Percentiles rank a stretch among this genome's conserved stretches.
phyloP scores from a whole-genome alignment of 2,888 invertebrate genomes.

The Drosophila parthenogenetica region DNA sequence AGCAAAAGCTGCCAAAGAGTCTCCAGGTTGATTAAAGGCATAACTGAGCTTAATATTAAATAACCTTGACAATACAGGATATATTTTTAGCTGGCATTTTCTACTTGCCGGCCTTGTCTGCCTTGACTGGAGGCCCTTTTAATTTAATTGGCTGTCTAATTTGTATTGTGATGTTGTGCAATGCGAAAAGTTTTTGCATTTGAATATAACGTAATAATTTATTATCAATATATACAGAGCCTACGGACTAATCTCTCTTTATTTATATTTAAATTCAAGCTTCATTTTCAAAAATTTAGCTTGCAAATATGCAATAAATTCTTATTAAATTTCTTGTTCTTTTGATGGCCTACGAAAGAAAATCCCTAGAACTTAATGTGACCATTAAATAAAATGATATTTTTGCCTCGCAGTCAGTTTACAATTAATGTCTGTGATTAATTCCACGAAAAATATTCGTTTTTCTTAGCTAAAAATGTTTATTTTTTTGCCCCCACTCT shows the following conservation, averaged over 20 bases:
- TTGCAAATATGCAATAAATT: slow-evolving; percentile 11
- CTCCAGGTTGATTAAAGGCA: neutral
- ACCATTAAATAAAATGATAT: slow-evolving; percentile 60
- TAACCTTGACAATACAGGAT: slow-evolving; percentile 10
- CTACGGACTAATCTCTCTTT: neutral
- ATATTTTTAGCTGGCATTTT: neutral
- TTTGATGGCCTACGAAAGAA: slow-evolving; percentile 9
- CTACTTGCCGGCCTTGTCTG: neutral
- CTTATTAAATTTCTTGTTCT: slow-evolving; percentile 9
- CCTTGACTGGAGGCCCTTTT: slow-evolving; percentile 47
- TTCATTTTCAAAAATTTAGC: neutral
- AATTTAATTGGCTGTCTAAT: slow-evolving; percentile 69
- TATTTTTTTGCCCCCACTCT: neutral
- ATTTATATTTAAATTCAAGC: neutral
- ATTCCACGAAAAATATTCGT: slow-evolving; percentile 32
- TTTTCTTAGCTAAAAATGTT: neutral
- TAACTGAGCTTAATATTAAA: neutral
- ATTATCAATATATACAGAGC: slow-evolving; percentile 37
- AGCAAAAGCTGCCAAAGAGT: neutral
- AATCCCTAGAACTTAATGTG: slow-evolving; percentile 36
- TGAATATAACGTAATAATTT: slow-evolving; percentile 41
- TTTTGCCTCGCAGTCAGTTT: slow-evolving; percentile 40
- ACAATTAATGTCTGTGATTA: slow-evolving; percentile 65
- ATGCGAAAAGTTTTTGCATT: slow-evolving; percentile 36
- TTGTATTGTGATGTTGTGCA: slow-evolving; percentile 36